A percentile compares a stretch with the other conserved stretches of the same genome.
phyloP scores from a whole-genome alignment of 2,797 vertebrate species.

The Hippoglossus hippoglossus region DNA sequence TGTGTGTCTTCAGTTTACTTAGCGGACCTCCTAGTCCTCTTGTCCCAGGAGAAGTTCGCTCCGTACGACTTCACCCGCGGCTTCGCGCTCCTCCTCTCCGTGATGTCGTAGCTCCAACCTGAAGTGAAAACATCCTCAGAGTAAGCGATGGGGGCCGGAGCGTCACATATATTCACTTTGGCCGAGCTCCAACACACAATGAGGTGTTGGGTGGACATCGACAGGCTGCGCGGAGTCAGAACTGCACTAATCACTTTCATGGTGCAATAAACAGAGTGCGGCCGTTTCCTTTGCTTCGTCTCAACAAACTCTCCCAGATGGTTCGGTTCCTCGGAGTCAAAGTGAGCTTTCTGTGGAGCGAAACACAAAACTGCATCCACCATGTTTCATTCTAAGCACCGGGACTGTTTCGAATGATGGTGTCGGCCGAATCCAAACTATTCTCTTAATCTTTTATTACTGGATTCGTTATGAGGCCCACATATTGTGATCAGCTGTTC shows the following conservation, averaged over 20 bases:
- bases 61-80: conserved; percentile 97
- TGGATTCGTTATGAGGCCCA: conserved; percentile 7
- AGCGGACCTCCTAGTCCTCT: conserved; percentile 94
- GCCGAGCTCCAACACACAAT: conserved; percentile 55
- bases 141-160: conserved; percentile 58
- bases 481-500: background rate
- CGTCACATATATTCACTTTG: conserved; percentile 65
- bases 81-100: conserved; percentile 91
- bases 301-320: conserved; percentile 74
- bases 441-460: background rate
- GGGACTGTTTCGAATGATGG: background rate
- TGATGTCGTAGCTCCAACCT: conserved; percentile 97
- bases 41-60: conserved; percentile 99
- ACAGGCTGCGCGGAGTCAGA: conserved; percentile 71
- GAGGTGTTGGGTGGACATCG: conserved; percentile 72
- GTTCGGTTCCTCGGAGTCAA: conserved; percentile 36
- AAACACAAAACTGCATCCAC: conserved; percentile 11
- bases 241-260: conserved; percentile 67
- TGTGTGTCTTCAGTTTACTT: conserved; percentile 88
- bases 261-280: conserved; percentile 74
- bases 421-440: background rate
- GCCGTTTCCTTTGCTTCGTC: conserved; percentile 61
- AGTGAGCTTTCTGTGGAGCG: conserved; percentile 33
- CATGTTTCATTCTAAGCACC: background rate
- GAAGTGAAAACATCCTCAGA: conserved; percentile 68